These are phyloP conservation scores for Sitophilus oryzae DNA, from an alignment of 1,140 invertebrate species.

Conservation along the genomic window DNA sequence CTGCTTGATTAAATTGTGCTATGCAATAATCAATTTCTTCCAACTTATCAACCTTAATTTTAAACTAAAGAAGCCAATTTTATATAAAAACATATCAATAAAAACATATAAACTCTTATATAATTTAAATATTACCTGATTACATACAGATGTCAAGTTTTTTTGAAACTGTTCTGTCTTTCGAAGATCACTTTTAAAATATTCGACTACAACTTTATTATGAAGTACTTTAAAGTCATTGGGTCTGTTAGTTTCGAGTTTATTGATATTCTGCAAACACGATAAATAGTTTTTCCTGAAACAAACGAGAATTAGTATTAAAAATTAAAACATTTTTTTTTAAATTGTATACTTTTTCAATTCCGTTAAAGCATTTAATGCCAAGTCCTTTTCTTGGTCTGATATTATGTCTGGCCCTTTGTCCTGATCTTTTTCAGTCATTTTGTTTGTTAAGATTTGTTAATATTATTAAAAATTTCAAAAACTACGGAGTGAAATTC, in stretches of 20 bases:
- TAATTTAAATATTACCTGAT: constrained; percentile 43
- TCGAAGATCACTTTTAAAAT: constrained; percentile 62
- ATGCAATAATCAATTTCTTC: constrained; percentile 68
- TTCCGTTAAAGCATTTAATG: constrained; percentile 37
- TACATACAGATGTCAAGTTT: constrained; percentile 56
- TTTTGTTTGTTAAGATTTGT: background rate
- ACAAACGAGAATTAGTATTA: constrained; percentile 10
- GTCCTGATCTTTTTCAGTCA: constrained; percentile 15
- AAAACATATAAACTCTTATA: background rate
- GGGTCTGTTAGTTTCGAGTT: constrained; percentile 50
- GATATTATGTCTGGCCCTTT: constrained; percentile 24
- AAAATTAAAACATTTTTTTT: background rate
- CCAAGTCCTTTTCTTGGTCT: constrained; percentile 38
- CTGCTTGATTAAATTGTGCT: constrained; percentile 74
- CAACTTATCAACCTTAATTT: constrained; percentile 50
- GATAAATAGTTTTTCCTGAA: constrained; percentile 47
- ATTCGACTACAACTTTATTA: constrained; percentile 68
- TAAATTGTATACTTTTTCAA: constrained; percentile 37
- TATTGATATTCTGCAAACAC: constrained; percentile 55
- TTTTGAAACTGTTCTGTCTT: constrained; percentile 67
- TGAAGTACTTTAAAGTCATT: constrained; percentile 65
- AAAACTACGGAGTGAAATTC: no score
- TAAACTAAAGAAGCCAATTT: constrained; percentile 39
- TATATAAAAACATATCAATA: background rate
- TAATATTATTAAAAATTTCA: background rate